These are phyloP conservation scores for Miltochrista miniata DNA, from an alignment of 2,888 invertebrate genomes.

Conservation along the genomic window DNA sequence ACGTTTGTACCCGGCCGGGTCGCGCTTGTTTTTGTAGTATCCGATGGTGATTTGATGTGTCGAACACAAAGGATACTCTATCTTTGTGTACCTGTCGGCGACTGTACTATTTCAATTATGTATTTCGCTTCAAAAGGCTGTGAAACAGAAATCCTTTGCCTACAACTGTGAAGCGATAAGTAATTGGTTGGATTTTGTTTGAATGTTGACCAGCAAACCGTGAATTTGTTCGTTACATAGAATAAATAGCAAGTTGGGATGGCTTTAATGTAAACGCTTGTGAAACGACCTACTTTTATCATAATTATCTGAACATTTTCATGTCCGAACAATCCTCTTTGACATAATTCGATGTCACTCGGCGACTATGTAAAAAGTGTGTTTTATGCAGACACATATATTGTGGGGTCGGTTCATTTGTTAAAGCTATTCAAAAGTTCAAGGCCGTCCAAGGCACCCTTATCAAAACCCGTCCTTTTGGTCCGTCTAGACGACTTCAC, in stretches of 20 bases:
- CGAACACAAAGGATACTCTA: conserved; percentile 46
- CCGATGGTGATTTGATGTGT: conserved; percentile 53
- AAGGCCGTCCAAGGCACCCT: conserved; percentile 78
- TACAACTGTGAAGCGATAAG: conserved; percentile 54
- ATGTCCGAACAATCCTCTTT: conserved; percentile 12
- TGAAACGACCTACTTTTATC: conserved; percentile 36
- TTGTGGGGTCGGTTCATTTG: conserved; percentile 65
- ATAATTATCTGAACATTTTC: conserved; percentile 28
- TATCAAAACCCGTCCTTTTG: conserved; percentile 77
- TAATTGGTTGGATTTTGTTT: conserved; percentile 67
- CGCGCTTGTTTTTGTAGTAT: conserved; percentile 61
- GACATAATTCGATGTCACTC: conserved; percentile 18
- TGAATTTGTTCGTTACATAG: conserved; percentile 57
- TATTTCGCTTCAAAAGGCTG: conserved; percentile 52
- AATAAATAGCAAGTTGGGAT: conserved; percentile 53
- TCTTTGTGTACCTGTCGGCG: conserved; percentile 44
- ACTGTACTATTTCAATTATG: conserved; percentile 56
- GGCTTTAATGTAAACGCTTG: conserved; percentile 43
- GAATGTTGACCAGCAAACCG: conserved; percentile 59
- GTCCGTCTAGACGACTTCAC: conserved; percentile 80
- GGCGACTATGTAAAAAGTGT: conserved; percentile 37
- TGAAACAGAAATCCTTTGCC: conserved; percentile 52
- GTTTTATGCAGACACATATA: conserved; percentile 43
- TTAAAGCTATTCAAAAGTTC: conserved; percentile 77
- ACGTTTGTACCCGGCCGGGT: conserved; percentile 66